These are phyloP conservation scores for Drosophila guanche DNA, from an alignment of 1,140 invertebrate species.

Conservation along the genomic window DNA sequence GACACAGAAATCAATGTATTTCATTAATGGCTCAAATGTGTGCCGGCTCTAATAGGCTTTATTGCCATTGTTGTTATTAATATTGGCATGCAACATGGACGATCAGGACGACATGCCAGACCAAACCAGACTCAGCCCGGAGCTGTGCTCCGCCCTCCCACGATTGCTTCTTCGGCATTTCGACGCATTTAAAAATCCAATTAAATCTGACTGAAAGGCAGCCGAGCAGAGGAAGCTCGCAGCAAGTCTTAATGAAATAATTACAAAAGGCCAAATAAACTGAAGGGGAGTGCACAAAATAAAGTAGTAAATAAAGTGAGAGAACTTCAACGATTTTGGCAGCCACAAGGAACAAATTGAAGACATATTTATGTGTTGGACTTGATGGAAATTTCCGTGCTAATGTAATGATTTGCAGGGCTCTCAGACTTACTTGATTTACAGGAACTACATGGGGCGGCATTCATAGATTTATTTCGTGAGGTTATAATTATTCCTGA, in stretches of 20 bases:
- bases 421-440: too few relatives aligned
- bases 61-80: slow-evolving; percentile 80
- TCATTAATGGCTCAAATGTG: slow-evolving; percentile 77
- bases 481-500: too few relatives aligned
- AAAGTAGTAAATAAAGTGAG: background rate
- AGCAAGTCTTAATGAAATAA: slow-evolving; percentile 38
- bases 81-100: slow-evolving; percentile 78
- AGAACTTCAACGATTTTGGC: background rate
- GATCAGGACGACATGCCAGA: slow-evolving; percentile 28
- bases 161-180: background rate
- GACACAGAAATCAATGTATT: slow-evolving; percentile 80
- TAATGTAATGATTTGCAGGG: too few relatives aligned
- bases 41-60: slow-evolving; percentile 79
- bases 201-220: slow-evolving; percentile 21
- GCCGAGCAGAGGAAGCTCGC: background rate
- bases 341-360: too few relatives aligned
- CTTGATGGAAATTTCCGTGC: too few relatives aligned
- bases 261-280: slow-evolving; percentile 24
- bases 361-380: too few relatives aligned
- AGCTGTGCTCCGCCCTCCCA: too few relatives aligned
- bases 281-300: background rate
- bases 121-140: background rate
- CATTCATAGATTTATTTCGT: too few relatives aligned
- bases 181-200: slow-evolving; percentile 36
- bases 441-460: too few relatives aligned